Evolutionary conservation across 1,140 invertebrate genomes (phyloP).

Genomic region (Dolichoris vasculosae): DNA sequence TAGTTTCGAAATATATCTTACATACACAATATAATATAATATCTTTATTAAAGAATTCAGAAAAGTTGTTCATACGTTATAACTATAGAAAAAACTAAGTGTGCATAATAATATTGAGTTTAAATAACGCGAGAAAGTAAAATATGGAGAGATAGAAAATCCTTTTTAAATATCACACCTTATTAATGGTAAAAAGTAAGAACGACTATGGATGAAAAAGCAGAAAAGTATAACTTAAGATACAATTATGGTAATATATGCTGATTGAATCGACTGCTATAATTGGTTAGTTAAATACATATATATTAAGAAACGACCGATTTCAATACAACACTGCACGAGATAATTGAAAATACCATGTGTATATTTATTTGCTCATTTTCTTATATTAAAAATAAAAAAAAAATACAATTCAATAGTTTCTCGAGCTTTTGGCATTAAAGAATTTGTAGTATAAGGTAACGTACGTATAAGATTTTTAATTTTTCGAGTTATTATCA

Average conservation of each 20-base stretch:
- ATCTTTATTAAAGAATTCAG: no score
- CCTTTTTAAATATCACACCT: slow-evolving; percentile 23
- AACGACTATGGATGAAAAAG: neutral
- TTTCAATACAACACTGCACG: slow-evolving; percentile 46
- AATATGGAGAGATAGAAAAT: no score
- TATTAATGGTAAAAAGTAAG: slow-evolving; percentile 47
- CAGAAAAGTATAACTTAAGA: neutral
- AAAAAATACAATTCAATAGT: neutral
- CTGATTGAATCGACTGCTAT: slow-evolving; percentile 46
- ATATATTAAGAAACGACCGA: slow-evolving; percentile 34
- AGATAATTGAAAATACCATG: slow-evolving; percentile 43
- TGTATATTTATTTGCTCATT: neutral
- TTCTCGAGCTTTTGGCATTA: no score
- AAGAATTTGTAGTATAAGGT: no score
- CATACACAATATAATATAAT: no score
- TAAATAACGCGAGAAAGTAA: no score
- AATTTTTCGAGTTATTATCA: no score
- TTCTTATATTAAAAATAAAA: neutral
- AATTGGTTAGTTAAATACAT: neutral
- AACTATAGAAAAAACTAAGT: no score
- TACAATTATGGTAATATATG: slow-evolving; percentile 52
- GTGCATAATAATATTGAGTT: no score
- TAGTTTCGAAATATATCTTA: no score
- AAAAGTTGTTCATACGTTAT: no score
- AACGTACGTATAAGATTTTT: no score